These are phyloP conservation scores for Danaus chrysippus DNA, from an alignment of 2,888 invertebrate species.

Conservation along the genomic window DNA sequence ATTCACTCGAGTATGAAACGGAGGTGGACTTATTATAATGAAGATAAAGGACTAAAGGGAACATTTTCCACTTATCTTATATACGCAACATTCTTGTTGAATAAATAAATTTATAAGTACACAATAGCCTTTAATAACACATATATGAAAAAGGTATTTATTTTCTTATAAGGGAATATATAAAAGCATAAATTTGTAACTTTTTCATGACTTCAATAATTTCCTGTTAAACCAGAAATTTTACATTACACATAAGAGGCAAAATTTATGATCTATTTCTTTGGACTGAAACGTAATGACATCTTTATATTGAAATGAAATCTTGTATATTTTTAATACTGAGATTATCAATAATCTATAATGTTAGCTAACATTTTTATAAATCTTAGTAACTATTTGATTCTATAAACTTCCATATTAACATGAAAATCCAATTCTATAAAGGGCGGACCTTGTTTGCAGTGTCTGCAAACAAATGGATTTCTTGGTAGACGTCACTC, in stretches of 20 bases:
- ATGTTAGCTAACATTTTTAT: too few species aligned
- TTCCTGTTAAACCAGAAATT: too few species aligned
- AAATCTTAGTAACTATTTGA: background rate
- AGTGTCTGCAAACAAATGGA: conserved; percentile 8
- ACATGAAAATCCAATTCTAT: background rate
- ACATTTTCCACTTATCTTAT: conserved; percentile 6
- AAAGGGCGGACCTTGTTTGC: background rate
- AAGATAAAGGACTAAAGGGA: conserved; percentile 3
- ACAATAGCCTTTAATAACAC: background rate
- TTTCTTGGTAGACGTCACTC: conserved; percentile 3
- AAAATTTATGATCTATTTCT: too few species aligned
- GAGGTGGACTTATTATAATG: conserved; percentile 12
- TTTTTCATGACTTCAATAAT: too few species aligned
- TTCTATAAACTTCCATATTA: background rate
- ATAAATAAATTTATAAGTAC: conserved; percentile 1
- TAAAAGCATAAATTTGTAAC: too few species aligned
- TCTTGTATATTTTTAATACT: too few species aligned
- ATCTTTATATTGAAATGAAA: too few species aligned
- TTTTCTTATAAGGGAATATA: background rate
- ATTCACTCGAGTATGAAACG: conserved; percentile 28
- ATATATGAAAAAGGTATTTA: background rate
- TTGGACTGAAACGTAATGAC: too few species aligned
- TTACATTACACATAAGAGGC: too few species aligned
- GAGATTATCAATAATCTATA: too few species aligned
- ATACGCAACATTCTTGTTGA: background rate